Percentiles rank a stretch among this genome's conserved stretches.
These are phyloP conservation scores for Podarcis cretensis DNA, from an alignment of 2,113 vertebrate species.

Conservation along the genomic window DNA sequence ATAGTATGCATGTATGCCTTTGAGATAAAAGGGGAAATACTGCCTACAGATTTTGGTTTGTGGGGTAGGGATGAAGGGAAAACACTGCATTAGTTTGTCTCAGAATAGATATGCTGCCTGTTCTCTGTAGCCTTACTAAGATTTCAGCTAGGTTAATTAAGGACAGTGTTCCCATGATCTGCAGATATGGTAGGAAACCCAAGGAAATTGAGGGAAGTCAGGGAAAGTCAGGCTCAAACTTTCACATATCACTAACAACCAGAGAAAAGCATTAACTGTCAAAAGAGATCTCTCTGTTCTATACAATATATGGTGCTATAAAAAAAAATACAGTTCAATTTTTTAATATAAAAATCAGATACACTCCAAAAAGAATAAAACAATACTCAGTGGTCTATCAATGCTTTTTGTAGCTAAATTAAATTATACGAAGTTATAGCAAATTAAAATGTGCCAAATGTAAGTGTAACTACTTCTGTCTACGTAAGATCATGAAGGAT, in stretches of 20 bases:
- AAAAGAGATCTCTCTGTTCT: conserved; percentile 11
- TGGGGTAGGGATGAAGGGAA: not conserved
- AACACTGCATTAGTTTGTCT: conserved; percentile 15
- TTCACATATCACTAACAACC: not conserved
- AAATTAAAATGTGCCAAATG: not conserved
- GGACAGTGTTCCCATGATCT: not conserved
- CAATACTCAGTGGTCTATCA: not conserved
- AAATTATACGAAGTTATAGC: not conserved
- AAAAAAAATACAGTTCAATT: conserved; percentile 8
- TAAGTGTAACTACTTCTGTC: not conserved
- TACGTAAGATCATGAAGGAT: not conserved
- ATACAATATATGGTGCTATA: not conserved
- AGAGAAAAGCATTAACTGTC: not conserved
- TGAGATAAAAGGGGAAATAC: not conserved
- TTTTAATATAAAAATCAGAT: conserved; percentile 16
- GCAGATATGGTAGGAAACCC: conserved; percentile 5
- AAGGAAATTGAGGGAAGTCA: not conserved
- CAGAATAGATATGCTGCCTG: not conserved
- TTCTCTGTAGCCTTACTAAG: not conserved
- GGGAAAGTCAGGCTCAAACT: not conserved
- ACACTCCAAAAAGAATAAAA: conserved; percentile 30
- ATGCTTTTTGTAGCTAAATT: not conserved
- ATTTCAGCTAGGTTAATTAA: conserved; percentile 30
- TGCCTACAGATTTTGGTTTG: not conserved
- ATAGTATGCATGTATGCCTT: not conserved